Conservation (phyloP, 2,113 vertebrate species). For the Myiozetetes cayanensis region DNA sequence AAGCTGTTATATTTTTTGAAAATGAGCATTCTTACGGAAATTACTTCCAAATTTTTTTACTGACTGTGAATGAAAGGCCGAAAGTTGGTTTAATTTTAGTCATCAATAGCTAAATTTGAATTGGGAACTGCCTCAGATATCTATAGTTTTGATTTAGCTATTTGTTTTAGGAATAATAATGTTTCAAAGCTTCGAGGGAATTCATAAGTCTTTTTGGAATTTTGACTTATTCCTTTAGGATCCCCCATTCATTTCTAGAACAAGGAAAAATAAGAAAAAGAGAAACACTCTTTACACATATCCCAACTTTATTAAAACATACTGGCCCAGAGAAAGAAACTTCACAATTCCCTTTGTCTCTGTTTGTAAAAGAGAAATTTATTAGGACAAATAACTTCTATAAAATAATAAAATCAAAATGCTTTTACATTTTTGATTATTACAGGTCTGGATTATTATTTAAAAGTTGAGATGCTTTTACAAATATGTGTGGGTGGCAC, state of each 20-base stretch:
- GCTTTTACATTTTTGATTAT: background rate
- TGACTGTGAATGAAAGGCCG: background rate
- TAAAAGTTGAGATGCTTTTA: background rate
- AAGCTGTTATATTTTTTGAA: slow-evolving; percentile 37
- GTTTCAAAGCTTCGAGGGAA: background rate
- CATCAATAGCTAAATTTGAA: background rate
- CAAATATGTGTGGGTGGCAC: background rate
- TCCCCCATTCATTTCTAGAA: background rate
- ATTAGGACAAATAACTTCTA: background rate
- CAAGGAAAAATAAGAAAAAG: background rate
- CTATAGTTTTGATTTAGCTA: background rate
- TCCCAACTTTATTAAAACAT: background rate
- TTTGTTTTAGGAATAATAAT: slow-evolving; percentile 14
- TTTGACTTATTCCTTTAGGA: background rate
- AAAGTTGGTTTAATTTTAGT: slow-evolving; percentile 22
- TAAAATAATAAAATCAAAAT: background rate
- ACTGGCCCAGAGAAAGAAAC: background rate
- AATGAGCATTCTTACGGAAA: slow-evolving; percentile 35
- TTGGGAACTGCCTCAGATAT: background rate
- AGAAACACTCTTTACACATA: background rate
- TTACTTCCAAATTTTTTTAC: slow-evolving; percentile 13
- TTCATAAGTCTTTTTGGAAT: background rate
- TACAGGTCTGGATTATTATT: background rate
- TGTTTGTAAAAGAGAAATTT: background rate
- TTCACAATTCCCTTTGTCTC: background rate